Percentiles rank a stretch among this genome's conserved stretches.
Conservation (phyloP, 2,113 vertebrate genomes). For the Clarias magur region DNA sequence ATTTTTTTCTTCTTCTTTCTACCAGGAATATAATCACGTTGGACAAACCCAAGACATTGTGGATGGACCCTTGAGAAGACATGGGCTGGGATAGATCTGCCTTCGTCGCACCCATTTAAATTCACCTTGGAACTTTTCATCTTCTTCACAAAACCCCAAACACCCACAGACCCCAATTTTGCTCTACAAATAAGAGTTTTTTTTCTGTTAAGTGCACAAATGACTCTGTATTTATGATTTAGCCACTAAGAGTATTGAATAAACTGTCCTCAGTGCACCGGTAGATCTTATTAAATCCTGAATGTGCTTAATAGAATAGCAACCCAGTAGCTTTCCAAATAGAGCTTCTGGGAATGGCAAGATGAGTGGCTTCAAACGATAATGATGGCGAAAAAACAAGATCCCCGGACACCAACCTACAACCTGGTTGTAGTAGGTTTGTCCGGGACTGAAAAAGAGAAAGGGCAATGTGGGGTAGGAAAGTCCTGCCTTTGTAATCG, state of each 20-base stretch:
- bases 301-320: constrained; percentile 71
- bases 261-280: background rate
- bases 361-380: constrained; percentile 82
- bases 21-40: constrained; percentile 40
- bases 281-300: constrained; percentile 35
- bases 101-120: constrained; percentile 34
- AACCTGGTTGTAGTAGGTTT: constrained; percentile 93
- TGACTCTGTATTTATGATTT: constrained; percentile 38
- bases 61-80: constrained; percentile 30
- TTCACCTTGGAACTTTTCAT: background rate
- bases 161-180: background rate
- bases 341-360: constrained; percentile 77
- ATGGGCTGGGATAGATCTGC: constrained; percentile 41
- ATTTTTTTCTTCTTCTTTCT: constrained; percentile 19
- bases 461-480: constrained; percentile 93
- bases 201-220: constrained; percentile 28
- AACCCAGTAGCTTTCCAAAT: constrained; percentile 59
- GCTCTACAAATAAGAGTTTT: background rate
- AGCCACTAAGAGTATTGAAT: constrained; percentile 8
- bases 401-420: constrained; percentile 91
- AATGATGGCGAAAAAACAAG: constrained; percentile 99
- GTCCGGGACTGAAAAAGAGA: constrained; percentile 97
- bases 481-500: constrained; percentile 98
- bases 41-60: constrained; percentile 34
- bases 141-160: background rate